A percentile compares a stretch with the other conserved stretches of the same genome.
Evolutionary conservation across 2,888 invertebrate genomes (phyloP).

Genomic region (Anthophora plumipes): DNA sequence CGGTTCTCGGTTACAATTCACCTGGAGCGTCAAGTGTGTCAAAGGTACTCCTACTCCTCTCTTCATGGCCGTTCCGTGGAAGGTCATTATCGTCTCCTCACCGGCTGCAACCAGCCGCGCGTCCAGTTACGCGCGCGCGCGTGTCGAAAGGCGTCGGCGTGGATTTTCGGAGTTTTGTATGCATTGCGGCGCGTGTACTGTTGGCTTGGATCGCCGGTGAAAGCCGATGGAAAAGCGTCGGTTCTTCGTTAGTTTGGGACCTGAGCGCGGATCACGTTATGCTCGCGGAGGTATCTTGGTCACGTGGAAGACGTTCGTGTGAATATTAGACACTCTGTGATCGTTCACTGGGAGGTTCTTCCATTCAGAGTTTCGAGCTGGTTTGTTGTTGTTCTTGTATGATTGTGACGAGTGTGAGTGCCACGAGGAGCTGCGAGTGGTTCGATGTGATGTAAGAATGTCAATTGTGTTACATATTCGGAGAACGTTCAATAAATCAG

Average conservation of each 20-base stretch:
- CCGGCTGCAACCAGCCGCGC: slow-evolving; percentile 61
- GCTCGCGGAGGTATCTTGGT: background rate
- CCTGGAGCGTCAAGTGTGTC: slow-evolving; percentile 83
- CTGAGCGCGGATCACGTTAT: background rate
- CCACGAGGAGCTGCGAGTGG: too few relatives aligned
- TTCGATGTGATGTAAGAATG: too few relatives aligned
- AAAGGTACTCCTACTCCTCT: slow-evolving; percentile 83
- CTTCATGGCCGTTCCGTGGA: slow-evolving; percentile 77
- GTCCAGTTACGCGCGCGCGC: slow-evolving; percentile 36
- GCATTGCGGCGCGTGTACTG: slow-evolving; percentile 1
- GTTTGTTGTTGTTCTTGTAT: too few relatives aligned
- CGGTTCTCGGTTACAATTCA: slow-evolving; percentile 79
- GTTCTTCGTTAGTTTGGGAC: background rate
- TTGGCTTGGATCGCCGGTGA: slow-evolving; percentile 35
- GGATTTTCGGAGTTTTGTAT: slow-evolving; percentile 21
- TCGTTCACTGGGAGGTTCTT: background rate
- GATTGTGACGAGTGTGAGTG: too few relatives aligned
- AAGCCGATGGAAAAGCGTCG: slow-evolving; percentile 26
- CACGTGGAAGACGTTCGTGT: background rate
- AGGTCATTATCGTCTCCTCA: slow-evolving; percentile 83
- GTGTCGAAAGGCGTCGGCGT: slow-evolving; percentile 10
- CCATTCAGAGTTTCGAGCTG: too few relatives aligned
- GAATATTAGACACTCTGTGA: background rate
- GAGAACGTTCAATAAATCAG: too few relatives aligned
- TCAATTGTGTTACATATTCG: too few relatives aligned